These are phyloP conservation scores for Vicugna pacos DNA, from an alignment of 2,113 vertebrate species.

Conservation along the genomic window DNA sequence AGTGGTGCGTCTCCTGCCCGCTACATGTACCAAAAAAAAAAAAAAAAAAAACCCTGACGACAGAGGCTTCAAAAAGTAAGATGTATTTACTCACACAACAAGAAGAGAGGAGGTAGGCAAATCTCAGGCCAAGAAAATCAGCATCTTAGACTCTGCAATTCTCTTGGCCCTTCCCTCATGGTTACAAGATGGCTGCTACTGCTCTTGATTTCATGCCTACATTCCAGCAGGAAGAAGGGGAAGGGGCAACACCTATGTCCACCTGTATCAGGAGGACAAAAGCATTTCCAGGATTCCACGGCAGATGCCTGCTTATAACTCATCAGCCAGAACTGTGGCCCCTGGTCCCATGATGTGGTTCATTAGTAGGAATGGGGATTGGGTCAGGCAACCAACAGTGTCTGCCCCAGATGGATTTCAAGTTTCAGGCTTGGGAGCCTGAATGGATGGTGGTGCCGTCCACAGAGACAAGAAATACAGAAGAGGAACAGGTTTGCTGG, in stretches of 20 bases:
- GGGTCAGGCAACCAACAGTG: not conserved
- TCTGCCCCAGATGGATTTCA: not conserved
- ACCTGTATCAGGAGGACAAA: not conserved
- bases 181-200: not conserved
- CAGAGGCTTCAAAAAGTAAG: not conserved
- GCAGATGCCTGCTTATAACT: not conserved
- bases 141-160: not conserved
- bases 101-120: not conserved
- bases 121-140: not conserved
- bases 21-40: not conserved
- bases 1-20: not conserved
- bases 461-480: not conserved
- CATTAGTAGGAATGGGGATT: not conserved
- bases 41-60: not conserved
- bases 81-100: not conserved
- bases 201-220: not conserved
- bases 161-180: not conserved
- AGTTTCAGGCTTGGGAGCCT: not conserved
- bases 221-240: slow-evolving; percentile 7
- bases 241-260: not conserved
- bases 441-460: not conserved
- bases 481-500: not conserved
- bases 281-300: not conserved
- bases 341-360: not conserved
- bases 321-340: not conserved